Evolutionary conservation across 92 coral and sea anemone species (phyloP), one percentile per base, ranked within the genome.

Genomic region (Heteractis magnifica): DNA sequence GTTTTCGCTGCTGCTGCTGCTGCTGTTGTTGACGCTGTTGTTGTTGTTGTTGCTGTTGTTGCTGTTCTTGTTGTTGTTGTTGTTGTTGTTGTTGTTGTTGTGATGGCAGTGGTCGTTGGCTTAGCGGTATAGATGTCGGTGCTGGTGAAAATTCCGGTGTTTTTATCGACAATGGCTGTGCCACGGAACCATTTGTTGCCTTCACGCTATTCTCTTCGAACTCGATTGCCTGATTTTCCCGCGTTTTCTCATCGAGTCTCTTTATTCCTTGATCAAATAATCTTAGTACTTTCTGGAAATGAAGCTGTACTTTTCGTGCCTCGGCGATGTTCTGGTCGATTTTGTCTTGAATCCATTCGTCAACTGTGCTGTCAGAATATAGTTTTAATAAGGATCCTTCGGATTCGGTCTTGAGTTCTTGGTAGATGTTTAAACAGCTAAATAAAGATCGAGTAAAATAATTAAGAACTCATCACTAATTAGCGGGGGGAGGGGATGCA

Each of bases 311-410:
- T 23, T 65, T 65, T 34, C 21, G 49, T 0, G 89, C 79, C 11
- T 77, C 89, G 4, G 18, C 51, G n/a, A 86, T 21, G 50, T 81
- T 86, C 49, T 81, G 77, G 71, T 89, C 89, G 21, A 94, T 49
- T 80, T 94, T 94, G 76, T 94, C 95, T 71, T 86, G 56, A 16
- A 92, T 83, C 98, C 95, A 94, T 80, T 94, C 98, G n/a, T 88
- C 74, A 5, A 89, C 82, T 51, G 90, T 93, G 49, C 55, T 71
- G 16, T 90, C 71, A 74, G 89, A 88, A 83, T 85, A 94, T 16
- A 92, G 62, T 11, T 15, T 53, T 26, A 82, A 34, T 19, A 94
- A 71, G 1, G 76, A 83, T 65, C 51, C 80, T n/a, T 6, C 77
- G 34, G 92, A 91, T 75, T 85, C 89, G 50, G 83, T 79, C 70